Conservation (phyloP, 2,888 invertebrate genomes). For the Adelognathus sp. region DNA sequence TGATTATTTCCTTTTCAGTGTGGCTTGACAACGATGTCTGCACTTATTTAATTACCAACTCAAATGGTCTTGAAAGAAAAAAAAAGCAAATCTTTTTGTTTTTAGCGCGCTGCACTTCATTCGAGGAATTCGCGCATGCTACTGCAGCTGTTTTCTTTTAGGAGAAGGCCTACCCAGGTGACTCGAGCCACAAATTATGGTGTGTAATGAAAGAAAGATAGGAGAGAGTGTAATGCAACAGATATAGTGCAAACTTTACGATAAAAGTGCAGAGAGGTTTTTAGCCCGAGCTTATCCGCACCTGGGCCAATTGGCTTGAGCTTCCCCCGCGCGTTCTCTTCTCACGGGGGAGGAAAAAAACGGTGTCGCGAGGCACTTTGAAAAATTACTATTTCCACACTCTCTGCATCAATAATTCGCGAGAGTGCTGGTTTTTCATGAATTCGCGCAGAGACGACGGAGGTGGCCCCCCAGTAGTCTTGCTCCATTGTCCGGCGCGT, state of each 20-base stretch:
- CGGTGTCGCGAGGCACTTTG: conserved; percentile 41
- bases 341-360: too few species aligned
- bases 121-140: background rate
- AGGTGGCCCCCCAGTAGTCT: conserved; percentile 27
- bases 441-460: conserved; percentile 49
- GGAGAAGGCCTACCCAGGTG: background rate
- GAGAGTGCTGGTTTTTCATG: conserved; percentile 49
- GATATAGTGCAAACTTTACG: background rate
- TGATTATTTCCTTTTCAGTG: too few species aligned
- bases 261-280: conserved; percentile 48
- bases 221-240: background rate
- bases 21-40: too few species aligned
- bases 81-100: background rate
- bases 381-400: conserved; percentile 50
- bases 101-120: background rate
- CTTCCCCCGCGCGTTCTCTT: conserved; percentile 6
- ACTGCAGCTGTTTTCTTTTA: background rate
- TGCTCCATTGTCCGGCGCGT: conserved; percentile 44
- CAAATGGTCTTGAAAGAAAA: background rate
- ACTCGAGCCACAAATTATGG: background rate
- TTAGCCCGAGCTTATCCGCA: conserved; percentile 44
- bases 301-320: conserved; percentile 58
- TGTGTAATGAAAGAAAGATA: background rate
- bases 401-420: conserved; percentile 52
- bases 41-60: too few species aligned